These are phyloP conservation scores for Garrulus glandarius DNA, from an alignment of 2,797 vertebrate species.

Conservation along the genomic window DNA sequence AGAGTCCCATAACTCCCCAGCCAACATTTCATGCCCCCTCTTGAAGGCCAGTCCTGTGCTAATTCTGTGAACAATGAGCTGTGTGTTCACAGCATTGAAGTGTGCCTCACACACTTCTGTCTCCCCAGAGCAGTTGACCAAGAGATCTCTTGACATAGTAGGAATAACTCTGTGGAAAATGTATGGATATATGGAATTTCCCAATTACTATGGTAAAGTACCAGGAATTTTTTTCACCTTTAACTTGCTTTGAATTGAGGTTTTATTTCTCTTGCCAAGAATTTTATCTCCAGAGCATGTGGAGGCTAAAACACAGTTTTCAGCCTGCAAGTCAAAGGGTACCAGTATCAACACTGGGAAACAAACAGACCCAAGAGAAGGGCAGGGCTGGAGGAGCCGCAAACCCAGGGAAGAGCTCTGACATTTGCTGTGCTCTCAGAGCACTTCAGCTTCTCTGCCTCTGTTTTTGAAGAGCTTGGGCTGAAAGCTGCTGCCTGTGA, in stretches of 20 bases:
- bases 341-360: background rate
- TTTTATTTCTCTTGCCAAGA: background rate
- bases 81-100: too few relatives aligned
- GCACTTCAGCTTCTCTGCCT: background rate
- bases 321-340: background rate
- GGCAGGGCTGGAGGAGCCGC: background rate
- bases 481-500: background rate
- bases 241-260: background rate
- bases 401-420: background rate
- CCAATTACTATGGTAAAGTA: background rate
- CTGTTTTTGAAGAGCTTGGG: background rate
- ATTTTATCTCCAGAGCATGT: background rate
- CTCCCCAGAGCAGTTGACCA: background rate
- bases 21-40: background rate
- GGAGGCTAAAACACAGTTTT: background rate
- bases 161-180: background rate
- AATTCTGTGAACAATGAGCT: background rate
- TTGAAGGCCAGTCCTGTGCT: background rate
- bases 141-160: background rate
- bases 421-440: background rate
- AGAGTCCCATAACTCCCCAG: background rate
- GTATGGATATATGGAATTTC: background rate
- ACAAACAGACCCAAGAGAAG: background rate
- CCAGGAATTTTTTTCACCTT: background rate
- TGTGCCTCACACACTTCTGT: background rate